phyloP scores from a whole-genome alignment of 1,140 invertebrate genomes.

The Drosophila pruinosa region DNA sequence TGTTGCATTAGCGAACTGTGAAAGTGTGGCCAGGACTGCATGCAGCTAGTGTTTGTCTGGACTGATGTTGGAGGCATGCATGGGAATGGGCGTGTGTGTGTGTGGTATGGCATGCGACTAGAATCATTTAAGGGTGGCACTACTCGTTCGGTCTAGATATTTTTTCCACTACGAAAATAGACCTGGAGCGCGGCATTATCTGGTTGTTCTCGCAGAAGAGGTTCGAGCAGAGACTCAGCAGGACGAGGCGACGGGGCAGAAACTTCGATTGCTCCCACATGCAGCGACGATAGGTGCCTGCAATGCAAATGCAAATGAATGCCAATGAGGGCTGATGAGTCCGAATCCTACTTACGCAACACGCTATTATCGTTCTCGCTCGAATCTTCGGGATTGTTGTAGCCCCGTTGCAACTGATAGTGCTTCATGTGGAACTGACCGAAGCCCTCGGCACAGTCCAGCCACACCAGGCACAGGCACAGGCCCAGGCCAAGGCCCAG shows the following conservation, averaged over 20 bases:
- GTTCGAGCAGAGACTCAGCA: slow-evolving; percentile 75
- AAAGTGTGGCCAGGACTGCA: neutral
- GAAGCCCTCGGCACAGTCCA: slow-evolving; percentile 53
- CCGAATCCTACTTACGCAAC: slow-evolving; percentile 56
- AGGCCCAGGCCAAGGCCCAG: neutral
- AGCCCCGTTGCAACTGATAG: slow-evolving; percentile 69
- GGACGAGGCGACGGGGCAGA: slow-evolving; percentile 71
- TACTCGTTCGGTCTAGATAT: slow-evolving; percentile 82
- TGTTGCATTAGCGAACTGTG: slow-evolving; percentile 54
- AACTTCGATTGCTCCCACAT: slow-evolving; percentile 82
- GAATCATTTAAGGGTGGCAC: slow-evolving; percentile 44
- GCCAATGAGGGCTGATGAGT: no score
- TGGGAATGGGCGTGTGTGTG: neutral
- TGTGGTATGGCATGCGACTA: slow-evolving; percentile 21
- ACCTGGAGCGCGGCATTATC: slow-evolving; percentile 78
- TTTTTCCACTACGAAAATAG: slow-evolving; percentile 83
- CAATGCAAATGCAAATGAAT: neutral
- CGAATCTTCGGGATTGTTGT: slow-evolving; percentile 66
- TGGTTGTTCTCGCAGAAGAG: slow-evolving; percentile 82
- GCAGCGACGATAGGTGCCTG: slow-evolving; percentile 78
- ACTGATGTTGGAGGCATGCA: no score
- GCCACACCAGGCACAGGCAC: slow-evolving; percentile 33
- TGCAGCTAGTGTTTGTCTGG: neutral
- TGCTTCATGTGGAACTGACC: slow-evolving; percentile 80
- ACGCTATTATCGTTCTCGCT: slow-evolving; percentile 69